These are phyloP conservation scores for Melolontha melolontha DNA, from an alignment of 2,888 invertebrate genomes.

Conservation along the genomic window DNA sequence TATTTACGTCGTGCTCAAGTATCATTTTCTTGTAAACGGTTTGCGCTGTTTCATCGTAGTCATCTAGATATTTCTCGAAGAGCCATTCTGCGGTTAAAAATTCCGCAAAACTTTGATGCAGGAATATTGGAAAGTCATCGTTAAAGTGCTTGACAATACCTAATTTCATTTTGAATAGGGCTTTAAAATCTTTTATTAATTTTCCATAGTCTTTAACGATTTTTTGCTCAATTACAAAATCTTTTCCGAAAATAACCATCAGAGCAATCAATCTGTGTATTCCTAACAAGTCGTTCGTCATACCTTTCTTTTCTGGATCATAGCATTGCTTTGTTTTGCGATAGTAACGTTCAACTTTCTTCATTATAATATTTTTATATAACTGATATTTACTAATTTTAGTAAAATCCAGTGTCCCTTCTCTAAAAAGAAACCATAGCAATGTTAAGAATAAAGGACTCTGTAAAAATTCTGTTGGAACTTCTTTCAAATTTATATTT, in stretches of 20 bases:
- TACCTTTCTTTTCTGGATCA: neutral
- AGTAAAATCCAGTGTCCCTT: no score
- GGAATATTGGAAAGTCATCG: neutral
- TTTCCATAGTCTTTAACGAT: constrained; percentile 24
- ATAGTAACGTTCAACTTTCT: constrained; percentile 16
- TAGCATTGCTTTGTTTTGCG: neutral
- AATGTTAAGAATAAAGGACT: no score
- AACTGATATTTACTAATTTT: no score
- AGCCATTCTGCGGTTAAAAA: neutral
- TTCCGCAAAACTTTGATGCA: constrained; percentile 2
- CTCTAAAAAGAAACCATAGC: no score
- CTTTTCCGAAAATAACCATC: constrained; percentile 9
- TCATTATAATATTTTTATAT: constrained; percentile 8
- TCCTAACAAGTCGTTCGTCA: neutral
- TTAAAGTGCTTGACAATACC: neutral
- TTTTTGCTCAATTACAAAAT: neutral
- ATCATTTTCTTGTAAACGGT: no score
- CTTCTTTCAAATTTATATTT: no score
- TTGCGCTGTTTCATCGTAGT: no score
- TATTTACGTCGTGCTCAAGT: no score
- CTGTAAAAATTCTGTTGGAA: no score
- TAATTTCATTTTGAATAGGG: neutral
- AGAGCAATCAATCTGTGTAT: constrained; percentile 5
- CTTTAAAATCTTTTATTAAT: neutral
- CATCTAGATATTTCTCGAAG: no score